Evolutionary conservation across 2,888 invertebrate genomes (phyloP).

Genomic region (Acrocera orbiculus): DNA sequence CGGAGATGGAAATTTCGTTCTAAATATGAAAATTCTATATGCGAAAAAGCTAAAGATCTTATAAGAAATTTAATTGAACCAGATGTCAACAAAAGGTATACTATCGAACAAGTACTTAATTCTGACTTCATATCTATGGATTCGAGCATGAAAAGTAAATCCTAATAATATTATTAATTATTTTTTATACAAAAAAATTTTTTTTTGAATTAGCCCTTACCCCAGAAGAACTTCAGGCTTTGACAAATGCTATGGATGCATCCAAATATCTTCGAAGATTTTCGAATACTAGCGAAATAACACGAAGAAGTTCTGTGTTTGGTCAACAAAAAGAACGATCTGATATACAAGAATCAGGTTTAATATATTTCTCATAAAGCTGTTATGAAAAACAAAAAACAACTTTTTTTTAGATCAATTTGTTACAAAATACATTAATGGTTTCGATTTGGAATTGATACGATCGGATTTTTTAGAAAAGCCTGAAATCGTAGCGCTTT

Average conservation of each 20-base stretch:
- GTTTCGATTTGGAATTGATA: constrained; percentile 4
- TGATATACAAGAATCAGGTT: neutral
- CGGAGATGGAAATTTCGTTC: constrained; percentile 52
- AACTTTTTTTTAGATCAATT: neutral
- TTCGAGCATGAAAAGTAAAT: constrained; percentile 34
- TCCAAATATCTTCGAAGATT: neutral
- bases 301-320: neutral
- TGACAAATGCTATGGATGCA: constrained; percentile 5
- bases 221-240: constrained; percentile 4
- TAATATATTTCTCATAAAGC: neutral
- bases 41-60: constrained; percentile 43
- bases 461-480: constrained; percentile 1
- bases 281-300: too few species aligned
- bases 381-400: neutral
- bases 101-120: constrained; percentile 35
- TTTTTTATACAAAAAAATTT: constrained; percentile 1
- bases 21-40: constrained; percentile 39
- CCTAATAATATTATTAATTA: constrained; percentile 8
- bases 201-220: neutral
- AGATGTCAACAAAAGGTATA: constrained; percentile 40
- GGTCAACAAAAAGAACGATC: neutral
- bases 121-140: constrained; percentile 53
- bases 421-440: constrained; percentile 3
- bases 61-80: constrained; percentile 51
- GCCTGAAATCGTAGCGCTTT: too few species aligned